Conservation (phyloP, 2,888 invertebrate species). For the Aleiodes leptofemur region DNA sequence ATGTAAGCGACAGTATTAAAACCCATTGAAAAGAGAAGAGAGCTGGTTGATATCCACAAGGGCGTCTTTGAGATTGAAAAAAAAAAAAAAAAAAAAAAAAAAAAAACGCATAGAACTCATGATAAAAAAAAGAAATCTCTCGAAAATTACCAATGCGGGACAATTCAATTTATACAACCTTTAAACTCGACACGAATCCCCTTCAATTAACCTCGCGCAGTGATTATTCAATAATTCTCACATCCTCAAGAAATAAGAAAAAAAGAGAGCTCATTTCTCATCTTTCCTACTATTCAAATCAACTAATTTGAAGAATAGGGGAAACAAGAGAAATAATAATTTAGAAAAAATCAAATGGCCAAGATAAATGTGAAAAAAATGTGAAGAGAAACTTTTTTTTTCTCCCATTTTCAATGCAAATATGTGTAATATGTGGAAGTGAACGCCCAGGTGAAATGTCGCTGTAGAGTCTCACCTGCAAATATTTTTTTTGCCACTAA, state of each 20-base stretch:
- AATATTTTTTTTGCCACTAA: not conserved
- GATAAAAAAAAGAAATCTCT: conserved; percentile 6
- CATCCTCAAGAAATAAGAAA: conserved; percentile 16
- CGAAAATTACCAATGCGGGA: not conserved
- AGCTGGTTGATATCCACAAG: no score
- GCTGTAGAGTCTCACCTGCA: conserved; percentile 18
- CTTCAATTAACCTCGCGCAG: conserved; percentile 16
- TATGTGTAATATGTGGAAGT: conserved; percentile 32
- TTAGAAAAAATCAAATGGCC: no score
- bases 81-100: not conserved
- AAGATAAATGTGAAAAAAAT: no score
- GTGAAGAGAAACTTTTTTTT: no score
- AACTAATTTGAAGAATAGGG: no score
- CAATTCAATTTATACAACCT: conserved; percentile 15
- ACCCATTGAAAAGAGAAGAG: not conserved
- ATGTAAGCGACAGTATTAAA: not conserved
- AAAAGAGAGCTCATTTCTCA: not conserved
- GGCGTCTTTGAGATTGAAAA: not conserved
- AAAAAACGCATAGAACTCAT: not conserved
- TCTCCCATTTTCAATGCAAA: conserved; percentile 1
- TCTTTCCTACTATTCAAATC: no score
- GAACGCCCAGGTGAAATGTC: conserved; percentile 46
- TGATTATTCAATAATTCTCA: conserved; percentile 26
- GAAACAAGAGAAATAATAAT: no score
- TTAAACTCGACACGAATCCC: conserved; percentile 15